Percentiles rank a stretch among this genome's conserved stretches.
These are phyloP conservation scores for Alexandromys fortis DNA, from an alignment of 2,113 vertebrate species.

Conservation along the genomic window DNA sequence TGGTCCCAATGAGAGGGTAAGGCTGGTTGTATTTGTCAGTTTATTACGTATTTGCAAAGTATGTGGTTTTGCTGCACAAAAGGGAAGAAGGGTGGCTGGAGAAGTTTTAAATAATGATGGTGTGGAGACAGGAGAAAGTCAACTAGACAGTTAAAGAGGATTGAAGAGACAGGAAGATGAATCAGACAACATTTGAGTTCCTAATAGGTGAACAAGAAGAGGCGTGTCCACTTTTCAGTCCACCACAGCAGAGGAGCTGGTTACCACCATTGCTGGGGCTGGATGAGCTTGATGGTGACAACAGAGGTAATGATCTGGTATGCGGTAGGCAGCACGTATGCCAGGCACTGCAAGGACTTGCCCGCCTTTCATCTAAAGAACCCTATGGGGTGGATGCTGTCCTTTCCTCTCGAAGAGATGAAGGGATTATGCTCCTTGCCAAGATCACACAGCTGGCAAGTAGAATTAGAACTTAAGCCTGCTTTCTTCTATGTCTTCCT, in stretches of 20 bases:
- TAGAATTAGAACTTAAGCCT: background rate
- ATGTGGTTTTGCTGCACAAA: background rate
- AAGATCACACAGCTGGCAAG: background rate
- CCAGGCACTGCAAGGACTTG: background rate
- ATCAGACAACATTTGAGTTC: background rate
- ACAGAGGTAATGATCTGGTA: background rate
- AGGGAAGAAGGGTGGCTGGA: background rate
- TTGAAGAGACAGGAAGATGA: background rate
- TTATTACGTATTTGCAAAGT: background rate
- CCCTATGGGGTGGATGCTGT: background rate
- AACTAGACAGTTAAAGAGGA: background rate
- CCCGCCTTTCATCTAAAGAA: background rate
- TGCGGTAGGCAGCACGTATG: fast-evolving
- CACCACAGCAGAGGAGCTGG: background rate
- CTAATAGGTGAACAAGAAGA: background rate
- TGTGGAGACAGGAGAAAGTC: background rate
- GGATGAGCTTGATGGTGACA: background rate
- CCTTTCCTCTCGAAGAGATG: background rate
- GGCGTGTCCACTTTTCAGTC: background rate
- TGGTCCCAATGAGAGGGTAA: background rate
- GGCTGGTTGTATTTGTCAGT: background rate
- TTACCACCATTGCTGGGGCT: fast-evolving
- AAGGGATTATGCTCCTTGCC: background rate
- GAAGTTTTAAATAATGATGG: background rate
- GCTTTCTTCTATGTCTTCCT: background rate